Percentiles rank a stretch among this genome's conserved stretches.
These are phyloP conservation scores for Muscidifurax raptorellus DNA, from an alignment of 1,140 invertebrate genomes.

Conservation along the genomic window DNA sequence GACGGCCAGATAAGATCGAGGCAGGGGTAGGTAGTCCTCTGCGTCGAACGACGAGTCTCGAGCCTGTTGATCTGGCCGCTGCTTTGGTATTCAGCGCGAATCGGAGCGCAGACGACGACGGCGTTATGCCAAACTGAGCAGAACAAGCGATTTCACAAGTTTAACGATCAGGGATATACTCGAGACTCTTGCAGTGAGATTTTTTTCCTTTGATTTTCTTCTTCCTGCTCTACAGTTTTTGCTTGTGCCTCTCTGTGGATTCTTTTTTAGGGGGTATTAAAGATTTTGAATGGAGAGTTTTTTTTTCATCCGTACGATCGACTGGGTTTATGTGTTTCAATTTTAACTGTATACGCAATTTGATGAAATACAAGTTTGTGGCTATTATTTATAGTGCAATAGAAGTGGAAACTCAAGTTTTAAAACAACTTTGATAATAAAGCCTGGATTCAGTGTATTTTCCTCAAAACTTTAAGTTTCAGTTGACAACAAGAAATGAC, in stretches of 20 bases:
- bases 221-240: neutral
- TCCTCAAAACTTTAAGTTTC: neutral
- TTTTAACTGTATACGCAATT: too few relatives aligned
- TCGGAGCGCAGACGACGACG: slow-evolving; percentile 12
- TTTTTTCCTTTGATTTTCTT: neutral
- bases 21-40: slow-evolving; percentile 47
- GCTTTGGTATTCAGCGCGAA: slow-evolving; percentile 54
- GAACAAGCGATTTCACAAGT: slow-evolving; percentile 51
- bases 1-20: slow-evolving; percentile 27
- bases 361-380: too few relatives aligned
- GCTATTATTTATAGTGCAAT: too few relatives aligned
- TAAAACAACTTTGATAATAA: too few relatives aligned
- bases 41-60: slow-evolving; percentile 52
- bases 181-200: neutral
- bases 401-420: too few relatives aligned
- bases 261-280: neutral
- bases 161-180: slow-evolving; percentile 39
- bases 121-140: slow-evolving; percentile 50
- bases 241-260: neutral
- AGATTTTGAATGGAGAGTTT: too few relatives aligned
- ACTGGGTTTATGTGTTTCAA: too few relatives aligned
- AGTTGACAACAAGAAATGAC: too few relatives aligned
- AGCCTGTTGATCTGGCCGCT: slow-evolving; percentile 60
- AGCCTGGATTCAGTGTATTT: neutral
- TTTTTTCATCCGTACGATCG: too few relatives aligned